phyloP scores from a whole-genome alignment of 2,888 invertebrate species.

The Aquatica leii region DNA sequence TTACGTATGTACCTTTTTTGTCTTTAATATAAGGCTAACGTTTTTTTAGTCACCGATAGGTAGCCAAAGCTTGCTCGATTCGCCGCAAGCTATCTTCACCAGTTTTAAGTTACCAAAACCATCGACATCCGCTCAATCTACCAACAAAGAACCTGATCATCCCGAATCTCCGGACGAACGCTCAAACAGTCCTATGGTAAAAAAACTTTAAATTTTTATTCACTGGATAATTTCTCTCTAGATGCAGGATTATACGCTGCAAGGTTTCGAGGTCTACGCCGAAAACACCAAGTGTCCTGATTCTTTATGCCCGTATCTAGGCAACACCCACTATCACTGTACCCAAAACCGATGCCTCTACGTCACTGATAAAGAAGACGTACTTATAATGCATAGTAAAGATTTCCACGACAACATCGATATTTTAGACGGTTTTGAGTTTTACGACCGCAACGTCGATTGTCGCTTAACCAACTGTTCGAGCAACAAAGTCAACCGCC shows the following conservation, averaged over 20 bases:
- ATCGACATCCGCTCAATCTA: slow-evolving; percentile 50
- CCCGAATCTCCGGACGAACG: slow-evolving; percentile 57
- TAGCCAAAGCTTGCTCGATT: slow-evolving; percentile 63
- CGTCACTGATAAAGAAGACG: slow-evolving; percentile 79
- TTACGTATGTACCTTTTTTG: slow-evolving; percentile 66
- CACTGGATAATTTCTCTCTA: slow-evolving; percentile 26
- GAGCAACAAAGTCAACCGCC: slow-evolving; percentile 74
- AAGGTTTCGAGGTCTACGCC: slow-evolving; percentile 70
- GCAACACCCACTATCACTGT: slow-evolving; percentile 85
- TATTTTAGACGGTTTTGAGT: slow-evolving; percentile 85
- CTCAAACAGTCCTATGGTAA: slow-evolving; percentile 56
- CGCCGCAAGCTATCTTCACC: slow-evolving; percentile 91
- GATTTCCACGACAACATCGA: slow-evolving; percentile 86
- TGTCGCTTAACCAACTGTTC: slow-evolving; percentile 73
- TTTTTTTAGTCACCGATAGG: slow-evolving; percentile 54
- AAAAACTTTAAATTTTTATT: slow-evolving; percentile 41
- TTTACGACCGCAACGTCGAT: slow-evolving; percentile 78
- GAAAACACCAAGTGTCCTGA: slow-evolving; percentile 76
- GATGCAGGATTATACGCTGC: slow-evolving; percentile 67
- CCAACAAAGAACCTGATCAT: slow-evolving; percentile 53
- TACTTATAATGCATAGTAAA: slow-evolving; percentile 82
- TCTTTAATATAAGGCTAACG: slow-evolving; percentile 15
- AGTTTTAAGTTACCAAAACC: slow-evolving; percentile 89
- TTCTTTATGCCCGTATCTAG: slow-evolving; percentile 73
- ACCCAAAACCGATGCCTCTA: slow-evolving; percentile 83